Evolutionary conservation across 2,113 vertebrate species (phyloP), one percentile per base, ranked within the genome.

Genomic region (Epinephelus moara): DNA sequence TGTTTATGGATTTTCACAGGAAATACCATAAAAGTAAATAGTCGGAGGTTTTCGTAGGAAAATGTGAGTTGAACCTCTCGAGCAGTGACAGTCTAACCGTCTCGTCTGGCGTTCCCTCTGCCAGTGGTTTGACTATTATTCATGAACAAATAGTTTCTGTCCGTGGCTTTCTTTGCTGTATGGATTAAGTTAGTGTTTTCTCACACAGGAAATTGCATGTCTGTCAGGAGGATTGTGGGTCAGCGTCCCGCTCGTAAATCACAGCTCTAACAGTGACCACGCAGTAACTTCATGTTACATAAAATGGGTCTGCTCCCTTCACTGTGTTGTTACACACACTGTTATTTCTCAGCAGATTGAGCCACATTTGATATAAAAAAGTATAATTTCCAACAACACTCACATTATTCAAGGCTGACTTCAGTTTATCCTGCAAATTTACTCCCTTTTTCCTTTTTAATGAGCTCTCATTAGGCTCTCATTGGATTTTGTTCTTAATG

Each of bases 131-230:
- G 61, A 79, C 84, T 61, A 72, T 87, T 82, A 72, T 60, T 85
- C 78, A 78, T 40, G 52, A 53, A 89, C 66, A 74, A 84, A 87
- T 72, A 74, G 45, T 84, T 90, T 87, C 82, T 85, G 78, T 80
- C 68, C 33, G 6, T 77, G 37, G 47, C 56, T 78, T 59, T 2
- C 52, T 37, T 25, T 56, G 49, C 70, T 70, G 73, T 49, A 76
- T 88, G 89, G 89, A 91, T 93, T 83, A 87, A 91, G 72, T 90
- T 80, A 81, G 86, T 76, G 87, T 80, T 91, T 91, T 91, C 82
- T 92, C 86, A 80, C 93, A 90, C 94, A 94, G 94, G 93, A 94
- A 94, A 93, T 94, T 94, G 88, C 85, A 63, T 53, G 90, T 92
- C 88, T 91, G 90, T 94, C 77, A 84, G 78, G 87, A 81, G 88